Conservation (phyloP, 1,140 invertebrate genomes). For the Brachionus angularis region DNA sequence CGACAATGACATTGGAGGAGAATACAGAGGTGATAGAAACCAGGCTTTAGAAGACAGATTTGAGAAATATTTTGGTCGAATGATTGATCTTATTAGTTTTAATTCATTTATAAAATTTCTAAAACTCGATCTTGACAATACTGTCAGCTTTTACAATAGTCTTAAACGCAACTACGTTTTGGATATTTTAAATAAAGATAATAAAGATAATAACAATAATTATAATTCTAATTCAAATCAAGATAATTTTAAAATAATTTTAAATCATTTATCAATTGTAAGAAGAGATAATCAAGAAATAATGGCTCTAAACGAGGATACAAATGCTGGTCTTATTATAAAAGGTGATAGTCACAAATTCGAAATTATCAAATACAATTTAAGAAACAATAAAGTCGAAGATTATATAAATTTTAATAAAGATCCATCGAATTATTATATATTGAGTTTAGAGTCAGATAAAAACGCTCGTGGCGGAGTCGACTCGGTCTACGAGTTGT, state of each 20-base stretch:
- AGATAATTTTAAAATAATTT: neutral
- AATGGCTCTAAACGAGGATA: slow-evolving; percentile 54
- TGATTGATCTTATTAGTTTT: slow-evolving; percentile 16
- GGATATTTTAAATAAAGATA: neutral
- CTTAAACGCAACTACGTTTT: neutral
- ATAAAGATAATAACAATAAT: neutral
- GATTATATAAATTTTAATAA: slow-evolving; percentile 52
- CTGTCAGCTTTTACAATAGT: neutral
- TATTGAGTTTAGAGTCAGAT: slow-evolving; percentile 43
- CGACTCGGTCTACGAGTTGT: slow-evolving; percentile 69
- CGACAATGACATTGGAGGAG: slow-evolving; percentile 91
- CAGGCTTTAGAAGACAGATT: slow-evolving; percentile 71
- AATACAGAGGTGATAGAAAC: slow-evolving; percentile 70
- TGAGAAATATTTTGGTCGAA: slow-evolving; percentile 65
- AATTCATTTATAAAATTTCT: slow-evolving; percentile 36
- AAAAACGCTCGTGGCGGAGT: slow-evolving; percentile 41
- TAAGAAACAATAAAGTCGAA: neutral
- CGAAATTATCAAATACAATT: neutral
- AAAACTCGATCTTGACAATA: slow-evolving; percentile 36
- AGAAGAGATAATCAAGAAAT: too few relatives aligned
- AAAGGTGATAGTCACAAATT: slow-evolving; percentile 41
- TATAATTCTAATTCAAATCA: too few relatives aligned
- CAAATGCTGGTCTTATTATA: neutral
- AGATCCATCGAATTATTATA: slow-evolving; percentile 69
- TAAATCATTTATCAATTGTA: slow-evolving; percentile 17